These are phyloP conservation scores for Coecobrya sp. DNA, from an alignment of 2,888 invertebrate species.

Conservation along the genomic window DNA sequence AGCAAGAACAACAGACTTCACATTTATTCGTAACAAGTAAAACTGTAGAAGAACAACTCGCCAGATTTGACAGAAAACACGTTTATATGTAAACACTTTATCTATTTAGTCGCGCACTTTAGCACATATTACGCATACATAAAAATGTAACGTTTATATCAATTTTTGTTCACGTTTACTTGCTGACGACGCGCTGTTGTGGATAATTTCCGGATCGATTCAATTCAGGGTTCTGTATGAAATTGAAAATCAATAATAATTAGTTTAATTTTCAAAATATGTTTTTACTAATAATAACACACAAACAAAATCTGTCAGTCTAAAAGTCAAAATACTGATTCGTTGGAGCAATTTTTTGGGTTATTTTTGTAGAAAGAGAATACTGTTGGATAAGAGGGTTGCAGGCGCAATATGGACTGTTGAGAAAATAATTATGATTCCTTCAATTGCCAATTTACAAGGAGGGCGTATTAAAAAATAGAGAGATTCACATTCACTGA, in stretches of 20 bases:
- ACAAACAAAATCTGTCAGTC: conserved; percentile 1
- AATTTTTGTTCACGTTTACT: too few relatives aligned
- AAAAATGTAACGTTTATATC: too few relatives aligned
- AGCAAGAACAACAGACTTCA: not conserved
- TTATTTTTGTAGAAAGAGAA: conserved; percentile 23
- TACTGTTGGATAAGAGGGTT: conserved; percentile 21
- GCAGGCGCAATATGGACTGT: conserved; percentile 27
- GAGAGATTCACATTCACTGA: conserved; percentile 14
- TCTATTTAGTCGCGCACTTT: too few relatives aligned
- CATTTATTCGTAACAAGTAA: not conserved
- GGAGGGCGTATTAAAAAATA: conserved; percentile 57
- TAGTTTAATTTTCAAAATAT: not conserved
- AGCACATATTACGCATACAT: too few relatives aligned
- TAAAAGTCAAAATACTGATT: conserved; percentile 22
- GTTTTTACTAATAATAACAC: not conserved
- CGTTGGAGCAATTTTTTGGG: not conserved
- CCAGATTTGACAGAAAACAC: not conserved
- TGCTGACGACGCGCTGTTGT: not conserved
- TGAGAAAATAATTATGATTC: conserved; percentile 5
- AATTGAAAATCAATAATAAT: not conserved
- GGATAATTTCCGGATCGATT: not conserved
- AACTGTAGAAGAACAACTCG: not conserved
- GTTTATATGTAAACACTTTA: too few relatives aligned
- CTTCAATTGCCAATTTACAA: conserved; percentile 28
- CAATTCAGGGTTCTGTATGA: not conserved